A percentile compares a stretch with the other conserved stretches of the same genome.
Evolutionary conservation across 2,888 invertebrate species (phyloP).

Genomic region (Rhorus exstirpatorius): DNA sequence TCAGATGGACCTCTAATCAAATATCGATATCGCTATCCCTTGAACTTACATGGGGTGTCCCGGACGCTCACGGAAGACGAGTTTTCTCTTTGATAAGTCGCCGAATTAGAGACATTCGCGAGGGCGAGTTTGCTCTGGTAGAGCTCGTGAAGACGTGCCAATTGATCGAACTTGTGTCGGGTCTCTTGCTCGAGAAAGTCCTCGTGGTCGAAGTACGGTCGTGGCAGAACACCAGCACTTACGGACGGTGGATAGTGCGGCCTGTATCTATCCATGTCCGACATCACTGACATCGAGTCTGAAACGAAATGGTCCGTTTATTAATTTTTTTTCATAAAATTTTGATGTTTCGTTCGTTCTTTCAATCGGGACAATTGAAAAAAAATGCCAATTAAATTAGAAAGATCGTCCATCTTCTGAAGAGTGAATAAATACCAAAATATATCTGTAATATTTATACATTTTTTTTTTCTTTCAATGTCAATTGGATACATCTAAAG

Average conservation of each 20-base stretch:
- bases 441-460: no score
- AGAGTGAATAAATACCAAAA: no score
- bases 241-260: slow-evolving; percentile 82
- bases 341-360: background rate
- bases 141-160: slow-evolving; percentile 93
- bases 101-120: slow-evolving; percentile 90
- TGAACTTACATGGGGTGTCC: slow-evolving; percentile 83
- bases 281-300: slow-evolving; percentile 87
- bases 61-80: slow-evolving; percentile 82
- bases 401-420: no score
- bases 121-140: slow-evolving; percentile 93
- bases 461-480: no score
- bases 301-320: slow-evolving; percentile 67
- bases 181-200: slow-evolving; percentile 87
- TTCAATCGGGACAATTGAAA: background rate
- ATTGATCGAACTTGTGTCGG: slow-evolving; percentile 91
- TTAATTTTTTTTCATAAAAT: slow-evolving; percentile 20
- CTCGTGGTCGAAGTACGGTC: slow-evolving; percentile 85
- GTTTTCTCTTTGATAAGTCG: slow-evolving; percentile 87
- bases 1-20: background rate
- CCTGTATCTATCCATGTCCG: slow-evolving; percentile 84
- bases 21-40: background rate
- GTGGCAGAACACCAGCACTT: slow-evolving; percentile 81
- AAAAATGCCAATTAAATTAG: background rate
- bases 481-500: no score